These are phyloP conservation scores for Rousettus madagascariensis DNA, from an alignment of 2,797 vertebrate species.

Conservation along the genomic window DNA sequence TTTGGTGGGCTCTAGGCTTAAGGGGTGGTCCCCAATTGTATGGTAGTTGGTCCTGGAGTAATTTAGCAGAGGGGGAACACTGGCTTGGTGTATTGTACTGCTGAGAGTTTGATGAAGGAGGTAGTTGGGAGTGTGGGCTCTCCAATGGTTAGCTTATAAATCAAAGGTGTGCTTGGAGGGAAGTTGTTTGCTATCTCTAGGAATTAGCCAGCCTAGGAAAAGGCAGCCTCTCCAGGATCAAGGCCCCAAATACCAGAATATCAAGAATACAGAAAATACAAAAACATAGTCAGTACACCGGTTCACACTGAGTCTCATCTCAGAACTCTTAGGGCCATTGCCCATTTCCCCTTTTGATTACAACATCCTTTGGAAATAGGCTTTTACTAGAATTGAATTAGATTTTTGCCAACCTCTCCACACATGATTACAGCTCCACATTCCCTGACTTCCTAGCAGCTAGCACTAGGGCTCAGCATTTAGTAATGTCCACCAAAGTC, in stretches of 20 bases:
- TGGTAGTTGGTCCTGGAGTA: background rate
- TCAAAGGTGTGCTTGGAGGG: background rate
- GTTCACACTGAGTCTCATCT: background rate
- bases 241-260: background rate
- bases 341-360: background rate
- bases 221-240: background rate
- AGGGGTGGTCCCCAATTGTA: background rate
- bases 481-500: rapidly evolving
- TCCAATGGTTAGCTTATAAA: background rate
- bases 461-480: background rate
- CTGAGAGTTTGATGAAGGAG: background rate
- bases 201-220: background rate
- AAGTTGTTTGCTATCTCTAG: background rate
- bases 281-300: background rate
- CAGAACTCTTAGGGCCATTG: too few relatives aligned
- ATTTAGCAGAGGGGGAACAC: background rate
- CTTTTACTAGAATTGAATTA: background rate
- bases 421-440: background rate
- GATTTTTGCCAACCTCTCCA: background rate
- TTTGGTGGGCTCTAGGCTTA: background rate
- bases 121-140: background rate
- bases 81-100: background rate
- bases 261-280: background rate
- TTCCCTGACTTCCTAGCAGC: background rate
- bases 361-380: background rate